A percentile compares a stretch with the other conserved stretches of the same genome.
Conservation (phyloP, 2,888 invertebrate species). For the Andrena haemorrhoa region DNA sequence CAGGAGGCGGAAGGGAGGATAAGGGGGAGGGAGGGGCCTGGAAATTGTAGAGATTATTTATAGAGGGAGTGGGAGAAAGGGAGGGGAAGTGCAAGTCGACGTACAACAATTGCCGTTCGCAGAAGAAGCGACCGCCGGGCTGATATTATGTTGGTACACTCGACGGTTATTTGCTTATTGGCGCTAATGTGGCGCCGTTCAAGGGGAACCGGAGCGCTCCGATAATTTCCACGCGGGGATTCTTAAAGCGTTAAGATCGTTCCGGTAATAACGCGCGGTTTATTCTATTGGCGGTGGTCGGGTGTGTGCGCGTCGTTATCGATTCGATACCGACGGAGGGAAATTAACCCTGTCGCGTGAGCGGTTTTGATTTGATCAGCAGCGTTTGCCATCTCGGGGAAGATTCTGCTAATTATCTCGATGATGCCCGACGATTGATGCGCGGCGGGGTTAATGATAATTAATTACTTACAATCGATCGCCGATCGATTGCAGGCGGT, state of each 20-base stretch:
- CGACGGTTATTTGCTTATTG: conserved; percentile 69
- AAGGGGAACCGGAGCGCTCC: conserved; percentile 67
- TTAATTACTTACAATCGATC: conserved; percentile 10
- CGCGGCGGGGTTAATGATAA: background rate
- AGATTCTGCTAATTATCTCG: conserved; percentile 27
- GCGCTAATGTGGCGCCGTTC: conserved; percentile 72
- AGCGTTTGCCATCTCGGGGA: conserved; percentile 4
- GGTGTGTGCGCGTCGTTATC: conserved; percentile 16
- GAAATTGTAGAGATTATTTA: conserved; percentile 73
- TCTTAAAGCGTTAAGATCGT: conserved; percentile 56
- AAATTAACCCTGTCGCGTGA: conserved; percentile 9
- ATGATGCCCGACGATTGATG: background rate
- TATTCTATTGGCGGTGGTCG: conserved; percentile 16
- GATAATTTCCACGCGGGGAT: conserved; percentile 66
- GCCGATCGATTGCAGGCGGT: background rate
- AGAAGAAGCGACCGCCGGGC: conserved; percentile 58
- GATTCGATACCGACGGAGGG: conserved; percentile 21
- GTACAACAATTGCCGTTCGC: conserved; percentile 72
- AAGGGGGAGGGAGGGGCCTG: conserved; percentile 49
- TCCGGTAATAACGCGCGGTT: conserved; percentile 36
- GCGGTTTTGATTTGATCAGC: conserved; percentile 18
- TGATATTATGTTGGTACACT: conserved; percentile 61
- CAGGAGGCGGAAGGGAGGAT: conserved; percentile 13
- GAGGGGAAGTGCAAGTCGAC: conserved; percentile 54
- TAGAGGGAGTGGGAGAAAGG: conserved; percentile 49